These are phyloP conservation scores for Drosophila pectinifera DNA, from an alignment of 1,140 invertebrate genomes.

Conservation along the genomic window DNA sequence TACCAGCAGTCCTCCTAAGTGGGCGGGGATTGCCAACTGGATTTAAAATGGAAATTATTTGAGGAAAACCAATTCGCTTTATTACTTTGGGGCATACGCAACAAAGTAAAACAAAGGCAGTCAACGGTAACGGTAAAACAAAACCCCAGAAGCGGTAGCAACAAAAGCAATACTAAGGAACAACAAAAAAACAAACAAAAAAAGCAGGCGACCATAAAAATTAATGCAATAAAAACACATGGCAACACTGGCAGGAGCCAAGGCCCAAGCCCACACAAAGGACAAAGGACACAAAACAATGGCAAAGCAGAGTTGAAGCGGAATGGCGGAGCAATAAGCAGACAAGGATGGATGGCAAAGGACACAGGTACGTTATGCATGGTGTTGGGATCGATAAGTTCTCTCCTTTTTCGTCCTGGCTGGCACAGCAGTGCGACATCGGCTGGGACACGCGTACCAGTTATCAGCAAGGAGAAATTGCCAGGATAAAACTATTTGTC, in stretches of 20 bases:
- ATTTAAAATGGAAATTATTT: slow-evolving; percentile 84
- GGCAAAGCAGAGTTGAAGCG: slow-evolving; percentile 25
- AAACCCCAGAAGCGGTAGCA: slow-evolving; percentile 23
- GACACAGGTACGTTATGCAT: slow-evolving; percentile 22
- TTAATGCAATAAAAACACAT: slow-evolving; percentile 83
- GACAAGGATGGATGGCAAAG: slow-evolving; percentile 22
- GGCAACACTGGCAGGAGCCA: slow-evolving; percentile 35
- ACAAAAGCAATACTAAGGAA: slow-evolving; percentile 23
- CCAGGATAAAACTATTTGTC: too few relatives aligned
- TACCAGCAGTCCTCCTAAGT: slow-evolving; percentile 40
- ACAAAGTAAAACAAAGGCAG: slow-evolving; percentile 79
- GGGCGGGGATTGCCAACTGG: slow-evolving; percentile 74
- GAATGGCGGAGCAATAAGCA: slow-evolving; percentile 38
- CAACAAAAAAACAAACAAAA: slow-evolving; percentile 46
- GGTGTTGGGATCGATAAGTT: slow-evolving; percentile 41
- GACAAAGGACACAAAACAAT: slow-evolving; percentile 50
- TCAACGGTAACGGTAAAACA: slow-evolving; percentile 46
- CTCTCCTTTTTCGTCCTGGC: background rate
- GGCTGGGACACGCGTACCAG: background rate
- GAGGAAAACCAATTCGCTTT: slow-evolving; percentile 81
- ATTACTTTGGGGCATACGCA: slow-evolving; percentile 82
- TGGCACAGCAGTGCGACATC: background rate
- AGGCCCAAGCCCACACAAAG: slow-evolving; percentile 36
- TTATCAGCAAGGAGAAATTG: background rate
- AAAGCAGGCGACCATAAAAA: slow-evolving; percentile 75